Base-by-base conservation (phyloP, 2,797 vertebrate genomes). In the Enteromius afrohamiltoni region DNA sequence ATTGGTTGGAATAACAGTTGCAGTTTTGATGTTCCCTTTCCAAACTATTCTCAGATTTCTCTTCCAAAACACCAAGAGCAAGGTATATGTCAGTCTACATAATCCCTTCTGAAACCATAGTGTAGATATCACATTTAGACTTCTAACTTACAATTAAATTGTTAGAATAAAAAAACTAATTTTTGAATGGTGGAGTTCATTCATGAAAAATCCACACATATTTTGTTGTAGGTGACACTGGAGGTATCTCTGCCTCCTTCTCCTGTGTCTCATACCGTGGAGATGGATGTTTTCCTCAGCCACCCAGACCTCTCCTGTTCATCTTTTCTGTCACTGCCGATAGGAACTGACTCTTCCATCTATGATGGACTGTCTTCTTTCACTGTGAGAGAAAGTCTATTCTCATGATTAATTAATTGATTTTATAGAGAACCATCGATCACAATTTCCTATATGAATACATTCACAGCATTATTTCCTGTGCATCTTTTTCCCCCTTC, bases 31-130 rank as follows among this genome's bases (percentile, higher is more conserved):
- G 79, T 93, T 95, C 86, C 95, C 95, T 34, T 81, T 96, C 13
- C 94, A 96, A 87, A 92, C 93, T 83, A 83, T 96, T 11, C 90
- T 96, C 85, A 92, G 92, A 68, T 94, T 94, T 87, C 87, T 96
- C 79, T 96, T 96, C 64, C 87, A 93, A 84, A 95, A 92, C 87
- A 88, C 89, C 1, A 88, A 87, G 62, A 93, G 89, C 77, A 91
- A 92, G 93, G 95, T 95, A 90, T 17, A 53, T 47, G 14, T 21
- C 31, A 19, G 2, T 14, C 62, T 65, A 19, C n/a, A 23, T 21
- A 9, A 29, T 42, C 0, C 31, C 14, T 68, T 79, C 26, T 67
- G 45, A 40, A 65, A 65, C 5, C 8, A 10, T 19, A 60, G 26
- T 49, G 3, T 77, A 62, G 13, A 40, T 17, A 13, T 42, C 14